Conservation (phyloP, 1,140 invertebrate species). For the Drosophila watanabei region DNA sequence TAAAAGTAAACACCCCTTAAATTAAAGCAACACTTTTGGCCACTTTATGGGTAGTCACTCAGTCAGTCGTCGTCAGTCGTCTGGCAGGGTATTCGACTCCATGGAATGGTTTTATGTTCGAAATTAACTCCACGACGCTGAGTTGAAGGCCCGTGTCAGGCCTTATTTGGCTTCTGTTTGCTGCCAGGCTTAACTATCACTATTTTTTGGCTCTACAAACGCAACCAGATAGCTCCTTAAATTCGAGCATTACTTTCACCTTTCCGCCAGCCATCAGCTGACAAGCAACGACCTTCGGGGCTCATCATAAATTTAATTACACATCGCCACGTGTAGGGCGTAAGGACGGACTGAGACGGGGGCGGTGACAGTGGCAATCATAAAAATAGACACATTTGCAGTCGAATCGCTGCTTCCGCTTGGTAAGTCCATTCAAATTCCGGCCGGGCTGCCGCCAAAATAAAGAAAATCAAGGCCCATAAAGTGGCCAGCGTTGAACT, state of each 20-base stretch:
- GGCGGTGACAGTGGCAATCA: conserved; percentile 40
- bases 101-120: conserved; percentile 51
- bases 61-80: neutral
- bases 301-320: conserved; percentile 64
- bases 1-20: conserved; percentile 77
- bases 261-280: conserved; percentile 21
- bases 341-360: neutral
- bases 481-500: conserved; percentile 53
- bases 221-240: conserved; percentile 25
- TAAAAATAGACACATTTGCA: conserved; percentile 68
- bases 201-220: conserved; percentile 8
- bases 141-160: conserved; percentile 38
- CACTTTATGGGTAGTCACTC: conserved; percentile 53
- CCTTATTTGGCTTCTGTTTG: conserved; percentile 28
- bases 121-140: conserved; percentile 39
- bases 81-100: conserved; percentile 14
- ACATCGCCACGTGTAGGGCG: conserved; percentile 19
- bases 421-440: conserved; percentile 33
- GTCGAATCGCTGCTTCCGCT: conserved; percentile 37
- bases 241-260: conserved; percentile 54
- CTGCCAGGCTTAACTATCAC: conserved; percentile 1
- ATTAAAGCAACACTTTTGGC: conserved; percentile 74
- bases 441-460: conserved; percentile 27
- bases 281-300: conserved; percentile 57
- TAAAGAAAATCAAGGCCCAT: conserved; percentile 45